Evolutionary conservation across 2,888 invertebrate species (phyloP), one percentile per base, ranked within the genome.

Genomic region (Acanthopleura granulata): DNA sequence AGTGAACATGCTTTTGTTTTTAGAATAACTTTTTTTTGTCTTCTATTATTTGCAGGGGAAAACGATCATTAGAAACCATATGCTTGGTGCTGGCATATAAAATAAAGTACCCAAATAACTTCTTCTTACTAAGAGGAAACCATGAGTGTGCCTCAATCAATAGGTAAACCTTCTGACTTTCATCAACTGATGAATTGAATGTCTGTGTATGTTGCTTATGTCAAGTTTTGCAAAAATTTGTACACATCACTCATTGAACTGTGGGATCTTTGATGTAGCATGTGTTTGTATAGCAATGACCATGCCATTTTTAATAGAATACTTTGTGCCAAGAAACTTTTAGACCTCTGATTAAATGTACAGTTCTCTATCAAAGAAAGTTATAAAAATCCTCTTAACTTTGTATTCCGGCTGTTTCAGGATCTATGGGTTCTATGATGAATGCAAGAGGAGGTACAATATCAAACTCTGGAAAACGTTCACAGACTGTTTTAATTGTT

Each of bases 371-470:
- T 16, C 25, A 22, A 18, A 9, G 25, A 25, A 4, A 15, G 49
- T 72, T 27, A 51, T 18, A 27, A 27, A 50, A 25, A n/a, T 50
- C 0, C 62, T 61, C n/a, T 22, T 16, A 18, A 40, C 40, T 40
- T 40, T 40, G 40, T 40, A 40, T 40, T 40, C 40, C 9, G 40
- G 40, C 40, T 62, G 72, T 84, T 83, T 30, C 86, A 92, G 92
- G 84, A 91, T 92, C 72, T 93, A 93, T 87, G 92, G 92, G 25
- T 93, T 93, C 85, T 92, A 92, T 83, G 92, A 92, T 83, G 93
- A 93, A 85, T 93, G 91, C 79, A 92, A 92, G 82, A 83, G 92
- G 81, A 87, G 92, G 78, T 92, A 91, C 86, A 91, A 91, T 78
- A 91, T 91, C 30, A 92, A 92, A 83, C 82, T 92, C 69, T 92